Evolutionary conservation across 2,888 invertebrate species (phyloP), one percentile per base, ranked within the genome.

Genomic region (Caenorhabditis parvicauda): DNA sequence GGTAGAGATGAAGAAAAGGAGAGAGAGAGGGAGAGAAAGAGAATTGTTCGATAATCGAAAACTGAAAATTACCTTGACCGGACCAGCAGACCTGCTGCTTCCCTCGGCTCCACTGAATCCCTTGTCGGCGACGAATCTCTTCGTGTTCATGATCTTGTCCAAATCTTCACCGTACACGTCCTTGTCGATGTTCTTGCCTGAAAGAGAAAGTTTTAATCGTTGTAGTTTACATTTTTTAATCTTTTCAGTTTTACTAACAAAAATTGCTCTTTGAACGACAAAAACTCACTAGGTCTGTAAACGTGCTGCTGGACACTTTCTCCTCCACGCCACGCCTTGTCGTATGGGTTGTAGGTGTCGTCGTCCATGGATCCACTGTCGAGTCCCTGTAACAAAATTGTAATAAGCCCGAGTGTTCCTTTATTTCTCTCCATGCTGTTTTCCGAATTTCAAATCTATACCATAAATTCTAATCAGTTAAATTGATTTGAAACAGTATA

Each of bases 331-430:
- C 96, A 99, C 0, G 98, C 92, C 82, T 93, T 92, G 83, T 96
- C 95, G 81, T 98, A 98, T 0, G 96, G 94, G 82, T 90, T 93
- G 84, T 98, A 99, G 0, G 89, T 90, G 76, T 98, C 98, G 76
- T 98, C 98, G 77, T 96, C 95, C 64, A 78, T 76, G 0, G 89
- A 93, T 0, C 94, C 94, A 69, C 89, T 89, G 80, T 92, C 94
- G 88, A 98, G 89, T 29, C 86, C 86, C 83, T 84, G 71, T 9
- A 77, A 73, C 27, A 53, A 28, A 19, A 35, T n/a, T n/a, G n/a
- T n/a, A n/a, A n/a, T n/a, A n/a, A n/a, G n/a, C n/a, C n/a, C n/a
- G n/a, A n/a, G n/a, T n/a, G n/a, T n/a, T n/a, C n/a, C n/a, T n/a
- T n/a, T n/a, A n/a, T n/a, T n/a, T n/a, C n/a, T n/a, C n/a, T n/a